Evolutionary conservation across 2,113 vertebrate species (phyloP), one percentile per base, ranked within the genome.

Genomic region (Typhlomys cinereus): DNA sequence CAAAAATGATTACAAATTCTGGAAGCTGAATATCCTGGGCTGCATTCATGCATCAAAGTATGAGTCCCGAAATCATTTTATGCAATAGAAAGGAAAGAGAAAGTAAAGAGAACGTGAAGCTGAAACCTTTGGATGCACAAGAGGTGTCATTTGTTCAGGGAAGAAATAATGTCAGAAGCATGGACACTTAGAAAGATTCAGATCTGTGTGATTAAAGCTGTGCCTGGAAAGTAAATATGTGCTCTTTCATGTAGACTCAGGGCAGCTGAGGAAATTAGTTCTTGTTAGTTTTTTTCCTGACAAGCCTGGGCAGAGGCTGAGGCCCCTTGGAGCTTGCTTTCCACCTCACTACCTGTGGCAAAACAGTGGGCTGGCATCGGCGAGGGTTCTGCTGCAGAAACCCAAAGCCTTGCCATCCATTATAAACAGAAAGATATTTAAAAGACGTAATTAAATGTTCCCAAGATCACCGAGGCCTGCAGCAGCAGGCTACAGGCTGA

Each of bases 191-290:
- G 0, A 59, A 75, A 85, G 66, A 91, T 92, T 93, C 85, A 85
- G 54, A 93, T 89, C 70, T 79, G 54, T 59, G 31, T 80, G 44
- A 85, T 70, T 75, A 54, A 90, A 64, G 27, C 54, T 71, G 54
- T 79, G 82, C 34, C 81, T 62, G 36, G 78, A 85, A 79, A 90
- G 73, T 50, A 92, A 92, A 81, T 88, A 66, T 10, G 39, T 89
- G 64, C 29, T 89, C 27, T 80, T 17, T 66, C 39, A 4, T 25
- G 61, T 39, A 71, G 80, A 61, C 74, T 89, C 76, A 36, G 70
- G 75, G 82, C 61, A 87, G 76, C 48, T 62, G 27, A 94, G 67
- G 31, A 94, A 90, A 95, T 95, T 83, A 75, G 73, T 92, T 87
- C 86, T 90, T 76, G 41, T 76, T 91, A 61, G 82, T 75, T 90